A percentile compares a stretch with the other conserved stretches of the same genome.
phyloP scores from a whole-genome alignment of 2,113 vertebrate genomes.

The Brienomyrus brachyistius region DNA sequence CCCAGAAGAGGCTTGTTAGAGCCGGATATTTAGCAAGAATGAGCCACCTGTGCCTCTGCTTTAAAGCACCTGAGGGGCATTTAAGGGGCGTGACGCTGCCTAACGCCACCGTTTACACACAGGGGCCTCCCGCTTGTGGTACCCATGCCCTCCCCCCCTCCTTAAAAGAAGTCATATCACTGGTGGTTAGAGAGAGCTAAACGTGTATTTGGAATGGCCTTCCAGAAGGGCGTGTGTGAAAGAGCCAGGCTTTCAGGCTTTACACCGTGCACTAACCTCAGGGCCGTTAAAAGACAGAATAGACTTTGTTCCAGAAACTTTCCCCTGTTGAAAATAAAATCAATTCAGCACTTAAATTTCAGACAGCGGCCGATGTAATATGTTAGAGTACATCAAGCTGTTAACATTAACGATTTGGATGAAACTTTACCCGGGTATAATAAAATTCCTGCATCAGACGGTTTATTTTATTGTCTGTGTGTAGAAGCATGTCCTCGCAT shows the following conservation, averaged over 20 bases:
- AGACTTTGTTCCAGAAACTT: not conserved
- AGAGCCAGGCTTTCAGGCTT: not conserved
- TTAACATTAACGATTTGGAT: not conserved
- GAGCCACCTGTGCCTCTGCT: conserved; percentile 38
- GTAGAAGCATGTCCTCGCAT: not conserved
- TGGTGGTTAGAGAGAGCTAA: not conserved
- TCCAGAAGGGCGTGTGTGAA: no score
- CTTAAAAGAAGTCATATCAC: not conserved
- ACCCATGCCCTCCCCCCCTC: not conserved
- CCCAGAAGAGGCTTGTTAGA: conserved; percentile 10
- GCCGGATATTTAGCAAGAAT: conserved; percentile 29
- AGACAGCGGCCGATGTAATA: not conserved
- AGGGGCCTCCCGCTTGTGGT: not conserved
- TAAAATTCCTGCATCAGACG: not conserved
- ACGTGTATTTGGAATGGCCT: not conserved
- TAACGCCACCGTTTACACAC: conserved; percentile 15
- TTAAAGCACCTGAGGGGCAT: conserved; percentile 20
- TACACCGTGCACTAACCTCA: not conserved
- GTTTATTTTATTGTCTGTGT: conserved; percentile 15
- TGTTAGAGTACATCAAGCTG: not conserved
- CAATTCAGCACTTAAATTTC: not conserved
- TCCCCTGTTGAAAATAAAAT: not conserved
- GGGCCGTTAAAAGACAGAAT: not conserved
- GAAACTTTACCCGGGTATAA: not conserved
- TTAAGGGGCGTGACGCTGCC: conserved; percentile 18